Conservation (phyloP, 2,113 vertebrate species). For the Zosterops borbonicus region DNA sequence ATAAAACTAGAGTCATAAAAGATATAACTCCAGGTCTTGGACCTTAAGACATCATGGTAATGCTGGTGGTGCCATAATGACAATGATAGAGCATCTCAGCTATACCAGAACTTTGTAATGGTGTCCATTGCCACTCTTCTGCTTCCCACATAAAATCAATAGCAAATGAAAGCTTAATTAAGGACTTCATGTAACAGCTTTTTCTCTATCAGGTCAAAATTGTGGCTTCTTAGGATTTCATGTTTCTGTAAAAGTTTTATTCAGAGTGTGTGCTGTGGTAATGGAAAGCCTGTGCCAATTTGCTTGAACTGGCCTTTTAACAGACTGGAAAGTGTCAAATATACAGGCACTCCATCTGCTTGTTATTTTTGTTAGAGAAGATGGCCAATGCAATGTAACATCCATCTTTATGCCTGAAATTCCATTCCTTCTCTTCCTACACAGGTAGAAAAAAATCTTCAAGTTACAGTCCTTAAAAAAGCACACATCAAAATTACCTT, state of each 20-base stretch:
- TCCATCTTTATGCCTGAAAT: not conserved
- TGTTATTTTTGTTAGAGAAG: not conserved
- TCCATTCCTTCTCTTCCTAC: not conserved
- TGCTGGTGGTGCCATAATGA: not conserved
- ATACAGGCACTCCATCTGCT: not conserved
- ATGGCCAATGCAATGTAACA: not conserved
- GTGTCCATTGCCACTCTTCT: not conserved
- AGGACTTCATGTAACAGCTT: not conserved
- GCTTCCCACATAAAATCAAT: not conserved
- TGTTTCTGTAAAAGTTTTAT: not conserved
- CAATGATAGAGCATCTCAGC: not conserved
- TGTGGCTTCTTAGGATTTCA: not conserved
- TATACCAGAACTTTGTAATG: not conserved
- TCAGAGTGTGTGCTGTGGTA: fast-evolving
- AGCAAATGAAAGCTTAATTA: not conserved
- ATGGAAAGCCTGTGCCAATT: not conserved
- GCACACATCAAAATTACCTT: not conserved
- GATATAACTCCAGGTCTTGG: not conserved
- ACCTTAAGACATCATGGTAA: not conserved
- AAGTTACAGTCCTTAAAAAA: not conserved
- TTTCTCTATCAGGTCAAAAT: not conserved
- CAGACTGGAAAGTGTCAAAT: not conserved
- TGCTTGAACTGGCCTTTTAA: not conserved
- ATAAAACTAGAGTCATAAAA: not conserved
- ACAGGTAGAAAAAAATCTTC: not conserved